phyloP scores from a whole-genome alignment of 2,888 invertebrate species.

The Cataglyphis livida region DNA sequence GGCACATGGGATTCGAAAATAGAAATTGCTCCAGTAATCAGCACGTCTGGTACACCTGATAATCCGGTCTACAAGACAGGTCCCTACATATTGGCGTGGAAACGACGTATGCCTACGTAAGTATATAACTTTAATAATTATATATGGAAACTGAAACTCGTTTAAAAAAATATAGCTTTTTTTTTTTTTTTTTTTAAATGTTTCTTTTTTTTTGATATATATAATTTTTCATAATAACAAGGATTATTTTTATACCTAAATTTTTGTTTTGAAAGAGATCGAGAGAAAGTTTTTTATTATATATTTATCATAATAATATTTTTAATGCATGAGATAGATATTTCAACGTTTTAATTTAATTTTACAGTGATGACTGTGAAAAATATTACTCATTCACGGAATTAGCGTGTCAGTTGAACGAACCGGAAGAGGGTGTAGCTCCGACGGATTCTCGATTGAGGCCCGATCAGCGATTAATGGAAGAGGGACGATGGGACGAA shows the following conservation, averaged over 20 bases:
- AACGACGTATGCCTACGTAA: slow-evolving; percentile 91
- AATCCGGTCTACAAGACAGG: slow-evolving; percentile 98
- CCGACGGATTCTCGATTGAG: slow-evolving; percentile 97
- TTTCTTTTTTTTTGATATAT: neutral
- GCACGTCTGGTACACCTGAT: slow-evolving; percentile 89
- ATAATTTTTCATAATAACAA: neutral
- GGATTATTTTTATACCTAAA: neutral
- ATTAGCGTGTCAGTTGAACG: slow-evolving; percentile 98
- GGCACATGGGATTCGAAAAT: slow-evolving; percentile 99
- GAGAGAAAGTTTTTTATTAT: neutral
- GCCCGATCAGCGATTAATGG: slow-evolving; percentile 99
- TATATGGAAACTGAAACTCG: neutral
- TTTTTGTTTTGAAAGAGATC: neutral
- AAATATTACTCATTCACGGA: slow-evolving; percentile 97
- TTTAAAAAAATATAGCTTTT: neutral
- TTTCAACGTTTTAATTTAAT: slow-evolving; percentile 18
- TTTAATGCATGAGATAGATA: neutral
- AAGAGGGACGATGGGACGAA: slow-evolving; percentile 96
- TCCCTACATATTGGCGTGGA: slow-evolving; percentile 94
- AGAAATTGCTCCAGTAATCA: slow-evolving; percentile 96
- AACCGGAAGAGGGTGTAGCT: slow-evolving; percentile 95
- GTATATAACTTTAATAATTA: slow-evolving; percentile 72
- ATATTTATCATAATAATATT: neutral
- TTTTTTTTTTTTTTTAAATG: neutral
- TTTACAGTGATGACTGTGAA: slow-evolving; percentile 88